A percentile compares a stretch with the other conserved stretches of the same genome.
Evolutionary conservation across 2,888 invertebrate genomes (phyloP).

Genomic region (Caenorhabditis sulstoni): DNA sequence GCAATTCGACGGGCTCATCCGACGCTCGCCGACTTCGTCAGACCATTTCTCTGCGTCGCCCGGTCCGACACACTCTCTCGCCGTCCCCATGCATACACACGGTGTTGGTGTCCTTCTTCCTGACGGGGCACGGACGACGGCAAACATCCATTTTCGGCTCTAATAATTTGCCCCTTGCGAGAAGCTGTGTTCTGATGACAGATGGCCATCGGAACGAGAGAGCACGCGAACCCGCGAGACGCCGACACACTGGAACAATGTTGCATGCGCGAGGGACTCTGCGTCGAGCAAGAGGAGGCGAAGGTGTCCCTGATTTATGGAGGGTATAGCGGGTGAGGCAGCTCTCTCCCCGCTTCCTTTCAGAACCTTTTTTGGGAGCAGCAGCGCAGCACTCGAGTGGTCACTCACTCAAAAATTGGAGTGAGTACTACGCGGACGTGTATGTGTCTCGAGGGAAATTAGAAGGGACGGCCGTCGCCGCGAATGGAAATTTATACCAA

Average conservation of each 20-base stretch:
- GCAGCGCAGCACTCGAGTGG: constrained; percentile 7
- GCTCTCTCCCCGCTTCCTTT: too few relatives aligned
- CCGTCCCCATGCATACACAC: constrained; percentile 53
- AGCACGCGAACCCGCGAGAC: constrained; percentile 18
- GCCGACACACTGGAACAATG: constrained; percentile 47
- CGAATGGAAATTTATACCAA: constrained; percentile 57
- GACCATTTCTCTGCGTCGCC: constrained; percentile 34
- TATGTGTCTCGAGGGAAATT: constrained; percentile 51
- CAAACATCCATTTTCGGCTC: constrained; percentile 58
- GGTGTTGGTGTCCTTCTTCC: constrained; percentile 55
- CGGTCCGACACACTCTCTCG: constrained; percentile 20
- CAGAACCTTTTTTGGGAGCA: too few relatives aligned
- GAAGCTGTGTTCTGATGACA: constrained; percentile 49
- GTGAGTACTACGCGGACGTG: constrained; percentile 32
- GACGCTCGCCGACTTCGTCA: constrained; percentile 23
- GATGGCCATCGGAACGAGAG: constrained; percentile 37
- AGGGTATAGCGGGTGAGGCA: neutral
- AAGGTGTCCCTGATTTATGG: constrained; percentile 4
- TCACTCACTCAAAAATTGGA: constrained; percentile 41
- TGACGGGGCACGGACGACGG: constrained; percentile 35
- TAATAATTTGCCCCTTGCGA: constrained; percentile 45
- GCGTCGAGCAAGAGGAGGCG: neutral
- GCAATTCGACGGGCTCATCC: constrained; percentile 42
- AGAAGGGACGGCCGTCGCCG: constrained; percentile 25
- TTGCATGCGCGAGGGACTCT: constrained; percentile 18